phyloP scores from a whole-genome alignment of 2,113 vertebrate species.

The Gymnogyps californianus region DNA sequence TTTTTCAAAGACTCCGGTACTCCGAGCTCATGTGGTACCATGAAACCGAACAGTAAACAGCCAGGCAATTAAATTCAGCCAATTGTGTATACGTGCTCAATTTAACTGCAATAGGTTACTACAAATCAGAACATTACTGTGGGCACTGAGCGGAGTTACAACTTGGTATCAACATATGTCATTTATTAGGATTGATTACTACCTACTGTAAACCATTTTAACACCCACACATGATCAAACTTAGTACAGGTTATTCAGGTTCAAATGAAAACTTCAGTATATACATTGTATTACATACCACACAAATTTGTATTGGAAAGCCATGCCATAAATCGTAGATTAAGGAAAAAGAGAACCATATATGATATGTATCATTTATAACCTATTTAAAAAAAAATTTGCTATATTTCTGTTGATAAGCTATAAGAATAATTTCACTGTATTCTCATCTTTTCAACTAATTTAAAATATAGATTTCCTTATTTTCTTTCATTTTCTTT shows the following conservation, averaged over 20 bases:
- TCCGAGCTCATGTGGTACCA: neutral
- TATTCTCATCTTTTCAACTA: neutral
- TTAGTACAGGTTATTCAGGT: neutral
- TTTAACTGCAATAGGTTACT: neutral
- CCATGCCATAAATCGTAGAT: neutral
- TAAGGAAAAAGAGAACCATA: neutral
- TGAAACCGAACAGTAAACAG: neutral
- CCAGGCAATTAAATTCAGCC: neutral
- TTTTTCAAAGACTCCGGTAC: neutral
- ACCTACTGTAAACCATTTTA: neutral
- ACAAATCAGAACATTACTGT: neutral
- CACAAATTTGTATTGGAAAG: neutral
- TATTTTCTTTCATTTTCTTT: neutral
- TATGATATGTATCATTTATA: neutral
- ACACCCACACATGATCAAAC: neutral
- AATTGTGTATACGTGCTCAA: neutral
- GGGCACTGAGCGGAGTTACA: neutral
- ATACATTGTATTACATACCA: neutral
- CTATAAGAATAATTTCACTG: neutral
- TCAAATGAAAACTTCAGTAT: neutral
- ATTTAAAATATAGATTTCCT: neutral
- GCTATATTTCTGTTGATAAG: neutral
- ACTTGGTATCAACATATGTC: neutral
- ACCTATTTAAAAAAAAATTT: neutral
- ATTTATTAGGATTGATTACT: conserved; percentile 2